Evolutionary conservation across 2,113 vertebrate genomes (phyloP).

Genomic region (Shinisaurus crocodilurus): DNA sequence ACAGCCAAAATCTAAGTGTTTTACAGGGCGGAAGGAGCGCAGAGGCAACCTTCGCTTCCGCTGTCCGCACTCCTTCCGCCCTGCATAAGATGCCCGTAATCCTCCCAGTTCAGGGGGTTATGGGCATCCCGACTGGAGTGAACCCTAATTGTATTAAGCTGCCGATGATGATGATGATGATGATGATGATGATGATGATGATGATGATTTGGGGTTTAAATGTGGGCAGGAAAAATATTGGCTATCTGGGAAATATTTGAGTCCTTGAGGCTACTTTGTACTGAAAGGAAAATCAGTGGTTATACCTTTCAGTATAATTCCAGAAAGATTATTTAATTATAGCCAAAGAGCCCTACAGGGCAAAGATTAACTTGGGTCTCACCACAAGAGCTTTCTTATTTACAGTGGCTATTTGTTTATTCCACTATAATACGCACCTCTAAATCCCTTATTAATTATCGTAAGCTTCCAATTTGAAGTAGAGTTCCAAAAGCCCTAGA

Average conservation of each 20-base stretch:
- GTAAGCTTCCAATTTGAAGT: slow-evolving; percentile 54
- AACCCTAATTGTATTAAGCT: background rate
- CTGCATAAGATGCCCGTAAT: no score
- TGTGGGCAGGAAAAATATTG: background rate
- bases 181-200: background rate
- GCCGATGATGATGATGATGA: background rate
- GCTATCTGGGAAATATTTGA: slow-evolving; percentile 14
- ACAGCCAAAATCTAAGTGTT: no score
- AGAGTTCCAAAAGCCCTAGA: background rate
- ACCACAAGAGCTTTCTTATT: slow-evolving; percentile 46
- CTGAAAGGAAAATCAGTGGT: slow-evolving; percentile 9
- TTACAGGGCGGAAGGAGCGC: no score
- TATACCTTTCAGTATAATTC: slow-evolving; percentile 38
- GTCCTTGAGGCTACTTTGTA: slow-evolving; percentile 23
- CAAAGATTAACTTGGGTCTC: slow-evolving; percentile 36
- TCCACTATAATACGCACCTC: slow-evolving; percentile 28
- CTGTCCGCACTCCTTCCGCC: no score
- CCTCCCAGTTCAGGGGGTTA: no score
- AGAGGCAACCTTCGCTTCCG: no score
- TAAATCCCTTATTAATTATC: slow-evolving; percentile 68
- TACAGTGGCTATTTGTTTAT: slow-evolving; percentile 64
- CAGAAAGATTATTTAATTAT: slow-evolving; percentile 54
- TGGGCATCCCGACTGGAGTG: no score
- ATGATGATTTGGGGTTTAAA: background rate
- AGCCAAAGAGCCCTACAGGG: background rate